Evolutionary conservation across 2,797 vertebrate genomes (phyloP).

Genomic region (Falco peregrinus): DNA sequence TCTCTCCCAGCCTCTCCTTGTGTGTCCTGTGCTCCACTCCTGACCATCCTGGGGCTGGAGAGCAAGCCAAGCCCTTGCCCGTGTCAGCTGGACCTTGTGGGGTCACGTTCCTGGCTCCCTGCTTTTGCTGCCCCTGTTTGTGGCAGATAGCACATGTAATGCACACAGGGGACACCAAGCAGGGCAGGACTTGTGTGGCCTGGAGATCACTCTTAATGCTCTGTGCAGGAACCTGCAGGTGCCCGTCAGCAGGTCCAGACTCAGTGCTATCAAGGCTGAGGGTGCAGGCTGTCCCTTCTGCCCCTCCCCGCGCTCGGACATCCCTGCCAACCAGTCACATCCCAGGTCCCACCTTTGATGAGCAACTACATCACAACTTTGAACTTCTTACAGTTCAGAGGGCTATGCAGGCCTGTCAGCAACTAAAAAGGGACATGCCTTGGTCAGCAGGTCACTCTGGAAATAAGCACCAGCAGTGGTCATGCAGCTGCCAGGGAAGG

Average conservation of each 20-base stretch:
- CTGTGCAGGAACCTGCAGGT: background rate
- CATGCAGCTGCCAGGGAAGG: background rate
- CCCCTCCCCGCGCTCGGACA: background rate
- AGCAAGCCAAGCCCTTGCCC: background rate
- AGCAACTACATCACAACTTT: background rate
- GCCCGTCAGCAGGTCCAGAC: background rate
- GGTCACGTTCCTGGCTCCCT: background rate
- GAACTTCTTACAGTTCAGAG: background rate
- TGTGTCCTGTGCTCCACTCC: background rate
- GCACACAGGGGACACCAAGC: background rate
- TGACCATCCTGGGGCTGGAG: background rate
- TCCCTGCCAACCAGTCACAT: background rate
- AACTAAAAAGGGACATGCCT: background rate
- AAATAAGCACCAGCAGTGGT: background rate
- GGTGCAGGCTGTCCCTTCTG: background rate
- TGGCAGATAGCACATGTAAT: background rate
- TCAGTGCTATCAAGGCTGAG: background rate
- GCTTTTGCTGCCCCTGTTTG: background rate
- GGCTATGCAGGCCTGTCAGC: background rate
- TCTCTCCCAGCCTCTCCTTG: background rate
- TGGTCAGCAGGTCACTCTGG: constrained; percentile 31
- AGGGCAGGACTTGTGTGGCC: background rate
- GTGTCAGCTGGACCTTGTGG: background rate
- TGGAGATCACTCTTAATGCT: background rate
- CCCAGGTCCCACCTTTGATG: background rate